phyloP scores from a whole-genome alignment of 2,888 invertebrate species.

The Cerastoderma edule region DNA sequence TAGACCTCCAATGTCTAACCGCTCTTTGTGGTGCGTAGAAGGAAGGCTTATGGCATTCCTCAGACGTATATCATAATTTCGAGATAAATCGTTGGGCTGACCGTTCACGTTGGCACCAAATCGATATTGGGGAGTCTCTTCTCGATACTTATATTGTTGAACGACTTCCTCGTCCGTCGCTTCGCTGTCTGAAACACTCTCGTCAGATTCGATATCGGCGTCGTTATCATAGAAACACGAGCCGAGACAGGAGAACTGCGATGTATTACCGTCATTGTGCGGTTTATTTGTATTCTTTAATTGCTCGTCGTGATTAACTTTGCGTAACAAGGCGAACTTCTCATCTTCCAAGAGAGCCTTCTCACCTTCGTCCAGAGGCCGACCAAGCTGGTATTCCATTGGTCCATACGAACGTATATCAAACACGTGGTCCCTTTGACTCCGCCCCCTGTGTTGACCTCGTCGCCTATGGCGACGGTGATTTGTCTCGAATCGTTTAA shows the following conservation, averaged over 20 bases:
- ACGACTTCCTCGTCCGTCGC: not conserved
- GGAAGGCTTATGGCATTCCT: too few relatives aligned
- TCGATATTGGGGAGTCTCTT: too few relatives aligned
- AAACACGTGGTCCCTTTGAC: not conserved
- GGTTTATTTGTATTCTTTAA: not conserved
- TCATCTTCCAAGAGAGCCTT: not conserved
- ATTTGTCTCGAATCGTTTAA: not conserved
- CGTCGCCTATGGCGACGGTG: not conserved
- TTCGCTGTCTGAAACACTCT: not conserved
- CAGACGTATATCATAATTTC: too few relatives aligned
- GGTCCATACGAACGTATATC: constrained; percentile 5
- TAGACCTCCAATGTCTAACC: too few relatives aligned
- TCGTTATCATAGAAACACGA: constrained; percentile 1
- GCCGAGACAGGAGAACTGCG: not conserved
- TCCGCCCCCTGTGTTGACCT: not conserved
- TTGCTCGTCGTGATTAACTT: not conserved
- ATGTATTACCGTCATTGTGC: not conserved
- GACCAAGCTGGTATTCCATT: constrained; percentile 20
- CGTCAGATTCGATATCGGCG: not conserved
- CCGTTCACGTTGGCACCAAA: too few relatives aligned
- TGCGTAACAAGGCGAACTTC: constrained; percentile 9
- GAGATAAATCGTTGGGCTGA: too few relatives aligned
- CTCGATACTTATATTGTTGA: too few relatives aligned
- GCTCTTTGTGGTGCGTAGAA: too few relatives aligned
- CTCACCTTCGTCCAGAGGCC: not conserved